phyloP scores from a whole-genome alignment of 2,113 vertebrate genomes.

The Beaufortia kweichowensis region DNA sequence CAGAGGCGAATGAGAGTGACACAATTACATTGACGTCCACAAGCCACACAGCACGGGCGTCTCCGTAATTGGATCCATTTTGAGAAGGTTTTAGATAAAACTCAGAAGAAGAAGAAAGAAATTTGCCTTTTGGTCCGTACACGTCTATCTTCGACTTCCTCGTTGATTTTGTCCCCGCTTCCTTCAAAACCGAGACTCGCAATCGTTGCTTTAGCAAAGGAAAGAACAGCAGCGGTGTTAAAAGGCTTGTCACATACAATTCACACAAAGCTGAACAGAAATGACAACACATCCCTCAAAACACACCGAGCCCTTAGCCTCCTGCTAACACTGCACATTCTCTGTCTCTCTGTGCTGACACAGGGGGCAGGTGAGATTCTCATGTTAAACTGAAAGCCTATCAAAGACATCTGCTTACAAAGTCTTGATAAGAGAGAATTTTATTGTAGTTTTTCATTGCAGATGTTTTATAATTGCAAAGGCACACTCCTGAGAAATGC shows the following conservation, averaged over 20 bases:
- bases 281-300: slow-evolving; percentile 54
- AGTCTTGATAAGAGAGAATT: not conserved
- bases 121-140: slow-evolving; percentile 27
- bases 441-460: not conserved
- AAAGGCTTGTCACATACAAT: slow-evolving; percentile 64
- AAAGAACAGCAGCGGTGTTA: slow-evolving; percentile 60
- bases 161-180: not conserved
- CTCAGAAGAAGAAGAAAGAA: slow-evolving; percentile 51
- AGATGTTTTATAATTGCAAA: not conserved
- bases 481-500: not conserved
- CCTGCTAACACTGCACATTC: slow-evolving; percentile 1
- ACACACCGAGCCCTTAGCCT: slow-evolving; percentile 35
- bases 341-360: slow-evolving; percentile 6
- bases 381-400: slow-evolving; percentile 23
- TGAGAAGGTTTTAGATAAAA: slow-evolving; percentile 64
- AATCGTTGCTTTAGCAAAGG: slow-evolving; percentile 32
- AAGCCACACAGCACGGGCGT: slow-evolving; percentile 62
- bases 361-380: not conserved
- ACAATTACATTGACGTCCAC: slow-evolving; percentile 69
- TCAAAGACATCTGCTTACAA: slow-evolving; percentile 9
- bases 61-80: slow-evolving; percentile 72
- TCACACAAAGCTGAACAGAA: slow-evolving; percentile 56
- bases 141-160: slow-evolving; percentile 28
- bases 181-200: not conserved
- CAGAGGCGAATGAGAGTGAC: slow-evolving; percentile 71